Base-by-base conservation (phyloP, 2,113 vertebrate genomes). In the Trematomus loennbergii region DNA sequence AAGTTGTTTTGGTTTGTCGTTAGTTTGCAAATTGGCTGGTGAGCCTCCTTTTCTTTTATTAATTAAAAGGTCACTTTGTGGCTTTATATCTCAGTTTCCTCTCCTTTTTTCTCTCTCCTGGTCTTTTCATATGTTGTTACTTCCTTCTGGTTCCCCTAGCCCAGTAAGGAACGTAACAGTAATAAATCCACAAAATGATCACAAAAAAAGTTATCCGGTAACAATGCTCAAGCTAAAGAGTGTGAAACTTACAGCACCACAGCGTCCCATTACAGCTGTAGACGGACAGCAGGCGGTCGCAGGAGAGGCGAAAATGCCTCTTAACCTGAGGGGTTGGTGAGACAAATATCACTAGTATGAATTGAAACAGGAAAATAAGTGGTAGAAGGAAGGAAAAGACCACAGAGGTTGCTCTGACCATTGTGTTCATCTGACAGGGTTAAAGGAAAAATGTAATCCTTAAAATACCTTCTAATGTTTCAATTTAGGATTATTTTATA, bases 241-340 rank as follows among this genome's bases (percentile, higher is more conserved):
- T 25, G 83, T 11, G 48, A 69, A 33, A 97, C 98, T 96, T 89
- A 99, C 98, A 97, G 94, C 97, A 99, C 97, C 97, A 98, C 55
- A 99, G 94, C 0, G 75, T 88, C 36, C 91, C 87, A 0, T 81
- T 78, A 9, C 93, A 90, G 81, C 95, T 90, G 78, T 81, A 88
- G 78, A 99, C 84, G 3, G 96, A 96, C 54, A 87, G 95, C 25
- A 99, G 95, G 16, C 81, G 82, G 2, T 94, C 82, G 2, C 94
- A 94, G 13, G 92, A 91, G 66, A 99, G 91, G 75, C 95, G 95
- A 76, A 97, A 96, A 17, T 93, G 82, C 2, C 81, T 90, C 74
- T 92, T 97, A 46, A 96, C 87, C 93, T 94, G 60, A 59, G 59
- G 0, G 36, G 43, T 22, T 16, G 9, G 49, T n/a, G 29, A 85